Percentiles rank a stretch among this genome's conserved stretches.
Conservation (phyloP, 2,797 vertebrate genomes). For the Vireo griseus region DNA sequence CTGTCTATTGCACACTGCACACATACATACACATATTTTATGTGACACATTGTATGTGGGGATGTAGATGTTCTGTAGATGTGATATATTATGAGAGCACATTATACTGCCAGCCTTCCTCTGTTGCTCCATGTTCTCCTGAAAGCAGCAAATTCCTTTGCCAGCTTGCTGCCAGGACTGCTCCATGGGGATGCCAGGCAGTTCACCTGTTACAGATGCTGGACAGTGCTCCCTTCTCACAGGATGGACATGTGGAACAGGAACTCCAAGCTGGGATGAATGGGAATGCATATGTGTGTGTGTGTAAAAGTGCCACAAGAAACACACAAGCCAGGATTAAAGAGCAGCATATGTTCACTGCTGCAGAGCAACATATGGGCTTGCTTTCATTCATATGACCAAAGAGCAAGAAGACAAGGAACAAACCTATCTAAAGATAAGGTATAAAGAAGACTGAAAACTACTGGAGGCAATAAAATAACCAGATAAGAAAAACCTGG, state of each 20-base stretch:
- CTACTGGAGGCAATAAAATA: neutral
- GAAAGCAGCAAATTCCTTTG: neutral
- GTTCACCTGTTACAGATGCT: neutral
- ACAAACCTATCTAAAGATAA: neutral
- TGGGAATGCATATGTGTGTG: neutral
- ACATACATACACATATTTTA: rapidly evolving
- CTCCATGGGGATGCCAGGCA: neutral
- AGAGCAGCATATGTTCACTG: neutral
- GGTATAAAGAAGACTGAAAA: neutral
- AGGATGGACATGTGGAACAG: neutral
- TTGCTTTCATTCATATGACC: neutral
- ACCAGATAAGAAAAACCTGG: slow-evolving; percentile 3
- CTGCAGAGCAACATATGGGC: neutral
- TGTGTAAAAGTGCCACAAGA: neutral
- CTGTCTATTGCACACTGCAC: neutral
- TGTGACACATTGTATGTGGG: no score
- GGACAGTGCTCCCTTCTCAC: neutral
- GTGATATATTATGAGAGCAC: neutral
- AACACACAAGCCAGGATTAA: neutral
- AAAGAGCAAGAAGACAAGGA: neutral
- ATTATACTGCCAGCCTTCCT: neutral
- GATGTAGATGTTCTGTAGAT: neutral
- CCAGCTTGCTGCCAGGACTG: neutral
- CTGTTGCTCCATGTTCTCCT: neutral
- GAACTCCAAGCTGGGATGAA: neutral